Evolutionary conservation across 2,797 vertebrate species (phyloP), one percentile per base, ranked within the genome.

Genomic region (Linurgus olivaceus): DNA sequence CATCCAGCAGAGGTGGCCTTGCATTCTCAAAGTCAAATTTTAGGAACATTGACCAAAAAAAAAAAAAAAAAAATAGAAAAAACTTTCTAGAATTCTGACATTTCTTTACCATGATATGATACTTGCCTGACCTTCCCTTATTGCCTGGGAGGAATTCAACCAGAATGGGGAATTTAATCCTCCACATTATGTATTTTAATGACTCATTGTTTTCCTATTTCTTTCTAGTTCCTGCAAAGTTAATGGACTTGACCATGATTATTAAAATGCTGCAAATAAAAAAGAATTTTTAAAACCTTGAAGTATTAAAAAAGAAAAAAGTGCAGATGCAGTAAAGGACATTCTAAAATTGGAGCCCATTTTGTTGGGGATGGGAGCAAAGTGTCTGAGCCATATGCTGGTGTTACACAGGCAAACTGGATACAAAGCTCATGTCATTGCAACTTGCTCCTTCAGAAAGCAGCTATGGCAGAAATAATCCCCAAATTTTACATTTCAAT

Each of bases 321-420:
- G 25, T 21, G 40, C 29, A 54, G 25, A 86, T 47, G 47, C 25
- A 92, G 72, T 33, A 83, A 91, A 87, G 31, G 54, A 35, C 38
- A 38, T 62, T 72, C 93, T 95, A 91, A 95, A 97, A 87, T 80
- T 85, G 83, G 57, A 96, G 93, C 38, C 48, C 31, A 4, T 73
- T 93, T 81, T 88, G 86, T 37, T 66, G 40, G 84, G 81, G 67
- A 79, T 68, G 65, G 83, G 78, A 92, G 55, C 71, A 91, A 87
- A 93, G 74, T 58, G 13, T 79, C 48, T 57, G 52, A 95, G 47
- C 89, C 93, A 94, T 94, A 91, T 91, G 87, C 45, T 77, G 63
- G 74, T 85, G 68, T 80, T 77, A 87, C 80, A 80, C 40, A 83
- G 62, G 78, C 65, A 78, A 88, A 70, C 38, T 19, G 66, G 35